These are phyloP conservation scores for Chiridota heheva DNA, from an alignment of 35 echinoderm and acorn worm genomes.

Conservation along the genomic window DNA sequence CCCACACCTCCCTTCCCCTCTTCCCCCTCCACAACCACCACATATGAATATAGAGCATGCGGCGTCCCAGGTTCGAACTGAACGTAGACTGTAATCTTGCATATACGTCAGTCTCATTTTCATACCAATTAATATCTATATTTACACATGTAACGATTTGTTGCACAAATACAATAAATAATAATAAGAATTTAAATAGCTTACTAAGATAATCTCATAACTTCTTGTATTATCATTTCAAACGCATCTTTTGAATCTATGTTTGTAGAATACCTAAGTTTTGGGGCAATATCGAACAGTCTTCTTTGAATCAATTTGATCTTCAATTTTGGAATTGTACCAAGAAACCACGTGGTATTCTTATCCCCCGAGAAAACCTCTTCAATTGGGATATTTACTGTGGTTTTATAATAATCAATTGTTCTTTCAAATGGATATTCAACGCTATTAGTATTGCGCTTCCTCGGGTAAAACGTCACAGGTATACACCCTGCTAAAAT, in stretches of 20 bases:
- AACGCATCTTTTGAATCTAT: background rate
- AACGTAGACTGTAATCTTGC: no score
- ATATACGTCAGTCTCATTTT: no score
- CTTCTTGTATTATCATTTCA: conserved; percentile 38
- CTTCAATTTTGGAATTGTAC: conserved; percentile 21
- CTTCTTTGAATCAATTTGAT: conserved; percentile 12
- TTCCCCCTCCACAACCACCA: no score
- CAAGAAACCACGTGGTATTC: conserved; percentile 14
- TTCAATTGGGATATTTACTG: conserved; percentile 16
- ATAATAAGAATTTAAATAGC: background rate
- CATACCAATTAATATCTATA: no score
- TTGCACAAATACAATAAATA: no score
- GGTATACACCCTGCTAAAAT: conserved; percentile 36
- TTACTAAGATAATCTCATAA: conserved; percentile 23
- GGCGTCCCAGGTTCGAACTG: no score
- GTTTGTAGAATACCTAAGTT: conserved; percentile 26
- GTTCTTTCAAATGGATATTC: conserved; percentile 34
- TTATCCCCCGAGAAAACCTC: background rate
- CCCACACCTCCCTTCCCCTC: no score
- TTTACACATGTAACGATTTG: no score
- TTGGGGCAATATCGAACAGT: background rate
- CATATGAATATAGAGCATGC: no score
- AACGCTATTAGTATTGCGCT: conserved; percentile 5
- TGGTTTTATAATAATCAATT: conserved; percentile 15
- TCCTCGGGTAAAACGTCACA: conserved; percentile 32